A percentile compares a stretch with the other conserved stretches of the same genome.
Conservation (phyloP, 2,888 invertebrate genomes). For the Meiosimyza platycephala region DNA sequence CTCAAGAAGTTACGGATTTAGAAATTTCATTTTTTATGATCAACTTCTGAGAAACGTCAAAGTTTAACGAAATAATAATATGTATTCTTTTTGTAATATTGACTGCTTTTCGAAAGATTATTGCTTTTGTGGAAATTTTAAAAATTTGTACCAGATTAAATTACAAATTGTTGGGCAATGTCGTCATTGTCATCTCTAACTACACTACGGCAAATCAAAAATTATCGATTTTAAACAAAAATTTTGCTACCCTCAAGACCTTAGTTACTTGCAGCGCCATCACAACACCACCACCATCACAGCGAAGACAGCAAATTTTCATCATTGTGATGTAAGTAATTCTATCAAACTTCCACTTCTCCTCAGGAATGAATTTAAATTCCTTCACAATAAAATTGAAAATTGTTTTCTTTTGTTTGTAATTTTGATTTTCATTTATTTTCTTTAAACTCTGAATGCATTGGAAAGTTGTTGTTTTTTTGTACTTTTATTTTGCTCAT, state of each 20-base stretch:
- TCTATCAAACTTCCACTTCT: not conserved
- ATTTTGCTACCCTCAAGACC: conserved; percentile 21
- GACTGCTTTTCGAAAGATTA: too few relatives aligned
- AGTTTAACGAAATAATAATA: too few relatives aligned
- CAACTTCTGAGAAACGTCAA: too few relatives aligned
- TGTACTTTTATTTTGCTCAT: not conserved
- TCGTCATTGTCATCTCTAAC: too few relatives aligned
- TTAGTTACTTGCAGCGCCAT: conserved; percentile 16
- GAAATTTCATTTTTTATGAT: not conserved
- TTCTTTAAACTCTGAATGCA: not conserved
- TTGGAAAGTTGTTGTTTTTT: not conserved
- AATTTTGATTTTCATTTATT: not conserved
- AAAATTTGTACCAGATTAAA: too few relatives aligned
- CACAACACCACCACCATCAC: too few relatives aligned
- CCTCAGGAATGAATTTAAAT: not conserved
- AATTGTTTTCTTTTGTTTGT: not conserved
- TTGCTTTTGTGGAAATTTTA: too few relatives aligned
- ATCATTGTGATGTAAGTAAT: conserved; percentile 24
- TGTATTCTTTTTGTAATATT: too few relatives aligned
- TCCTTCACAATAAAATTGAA: not conserved
- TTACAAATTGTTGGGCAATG: too few relatives aligned
- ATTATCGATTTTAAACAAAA: conserved; percentile 33
- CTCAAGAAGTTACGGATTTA: not conserved
- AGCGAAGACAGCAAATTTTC: conserved; percentile 8
- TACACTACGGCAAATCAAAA: conserved; percentile 7